phyloP scores from a whole-genome alignment of 1,140 invertebrate species.

The Drosophila punjabiensis region DNA sequence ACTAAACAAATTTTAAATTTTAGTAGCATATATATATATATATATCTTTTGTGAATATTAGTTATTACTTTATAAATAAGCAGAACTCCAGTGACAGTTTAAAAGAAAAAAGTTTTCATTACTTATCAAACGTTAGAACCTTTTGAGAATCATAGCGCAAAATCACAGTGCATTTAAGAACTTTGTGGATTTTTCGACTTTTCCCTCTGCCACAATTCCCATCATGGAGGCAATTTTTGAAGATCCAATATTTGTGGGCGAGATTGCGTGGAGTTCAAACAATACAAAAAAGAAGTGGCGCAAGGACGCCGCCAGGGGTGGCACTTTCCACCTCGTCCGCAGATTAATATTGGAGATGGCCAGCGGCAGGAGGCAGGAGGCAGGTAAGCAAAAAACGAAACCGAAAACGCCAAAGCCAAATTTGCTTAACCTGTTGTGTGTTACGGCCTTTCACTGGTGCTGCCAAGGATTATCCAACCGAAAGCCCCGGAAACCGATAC shows the following conservation, averaged over 20 bases:
- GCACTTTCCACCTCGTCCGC: not conserved
- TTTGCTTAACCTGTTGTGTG: conserved; percentile 55
- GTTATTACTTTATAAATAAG: too few species aligned
- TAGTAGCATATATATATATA: too few species aligned
- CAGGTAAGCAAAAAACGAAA: conserved; percentile 7
- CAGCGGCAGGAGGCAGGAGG: not conserved
- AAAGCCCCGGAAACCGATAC: conserved; percentile 76
- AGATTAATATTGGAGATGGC: conserved; percentile 46
- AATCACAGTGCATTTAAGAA: not conserved
- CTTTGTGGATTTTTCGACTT: not conserved
- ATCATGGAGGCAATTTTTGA: not conserved
- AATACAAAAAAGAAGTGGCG: conserved; percentile 25
- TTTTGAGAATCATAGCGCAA: not conserved
- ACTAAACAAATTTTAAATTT: not conserved
- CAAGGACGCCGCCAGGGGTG: conserved; percentile 52
- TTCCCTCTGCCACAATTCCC: not conserved
- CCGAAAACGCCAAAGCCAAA: conserved; percentile 32
- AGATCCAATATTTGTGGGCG: conserved; percentile 58
- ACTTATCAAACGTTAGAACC: not conserved
- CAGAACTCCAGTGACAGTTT: rapidly evolving
- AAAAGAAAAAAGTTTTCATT: not conserved
- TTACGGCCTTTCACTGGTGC: conserved; percentile 43
- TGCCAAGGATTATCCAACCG: conserved; percentile 75
- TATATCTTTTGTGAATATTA: too few species aligned
- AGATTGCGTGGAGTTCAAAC: conserved; percentile 22